A percentile compares a stretch with the other conserved stretches of the same genome.
These are phyloP conservation scores for Tachyglossus aculeatus DNA, from an alignment of 2,797 vertebrate species.

Conservation along the genomic window DNA sequence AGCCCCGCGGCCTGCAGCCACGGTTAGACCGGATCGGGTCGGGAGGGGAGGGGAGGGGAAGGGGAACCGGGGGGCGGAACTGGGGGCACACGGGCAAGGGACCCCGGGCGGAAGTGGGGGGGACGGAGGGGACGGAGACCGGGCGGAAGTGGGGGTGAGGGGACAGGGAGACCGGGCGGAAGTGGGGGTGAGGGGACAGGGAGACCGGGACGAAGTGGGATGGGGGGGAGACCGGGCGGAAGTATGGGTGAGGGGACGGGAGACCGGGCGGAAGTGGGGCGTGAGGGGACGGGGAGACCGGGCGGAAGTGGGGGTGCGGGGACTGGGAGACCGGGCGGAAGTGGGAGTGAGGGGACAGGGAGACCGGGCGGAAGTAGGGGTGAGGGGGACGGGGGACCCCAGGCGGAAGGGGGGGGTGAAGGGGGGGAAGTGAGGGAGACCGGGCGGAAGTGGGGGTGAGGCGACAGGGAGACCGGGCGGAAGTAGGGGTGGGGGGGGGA, in stretches of 20 bases:
- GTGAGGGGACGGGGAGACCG: too few species aligned
- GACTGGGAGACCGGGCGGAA: too few species aligned
- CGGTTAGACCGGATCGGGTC: too few species aligned
- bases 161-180: too few species aligned
- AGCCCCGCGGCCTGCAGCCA: too few species aligned
- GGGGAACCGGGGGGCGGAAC: too few species aligned
- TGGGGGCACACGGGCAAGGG: too few species aligned
- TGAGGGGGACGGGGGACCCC: slow-evolving; percentile 6
- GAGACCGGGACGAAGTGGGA: too few species aligned
- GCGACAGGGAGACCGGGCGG: neutral
- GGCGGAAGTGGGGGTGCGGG: too few species aligned
- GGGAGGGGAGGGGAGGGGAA: neutral
- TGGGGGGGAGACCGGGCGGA: too few species aligned
- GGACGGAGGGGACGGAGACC: neutral
- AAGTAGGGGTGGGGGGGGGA: neutral
- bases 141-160: too few species aligned
- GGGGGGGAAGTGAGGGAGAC: neutral
- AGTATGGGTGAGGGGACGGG: neutral
- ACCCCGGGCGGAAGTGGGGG: fast-evolving
- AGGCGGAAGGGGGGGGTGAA: neutral
- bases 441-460: neutral
- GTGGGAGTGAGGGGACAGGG: too few species aligned
- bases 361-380: neutral
- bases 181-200: neutral
- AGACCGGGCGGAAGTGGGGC: neutral